phyloP scores from a whole-genome alignment of 23 tunicate species.

The Diplosoma virens region DNA sequence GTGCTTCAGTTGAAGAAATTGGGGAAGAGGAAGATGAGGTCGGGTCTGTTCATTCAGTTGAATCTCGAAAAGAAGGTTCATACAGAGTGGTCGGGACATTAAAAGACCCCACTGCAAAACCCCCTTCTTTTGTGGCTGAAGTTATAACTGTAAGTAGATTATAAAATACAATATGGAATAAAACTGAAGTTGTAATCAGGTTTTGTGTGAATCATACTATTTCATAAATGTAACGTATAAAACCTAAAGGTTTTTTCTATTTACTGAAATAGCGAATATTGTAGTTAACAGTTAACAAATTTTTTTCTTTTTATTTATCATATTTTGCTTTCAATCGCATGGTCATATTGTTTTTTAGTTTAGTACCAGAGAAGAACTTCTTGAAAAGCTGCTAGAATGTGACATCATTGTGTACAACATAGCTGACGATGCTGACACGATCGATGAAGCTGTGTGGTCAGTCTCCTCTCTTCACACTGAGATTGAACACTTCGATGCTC shows the following conservation, averaged over 20 bases:
- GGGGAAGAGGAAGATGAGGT: conserved; percentile 89
- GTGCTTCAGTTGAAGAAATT: conserved; percentile 76
- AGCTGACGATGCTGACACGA: conserved; percentile 74
- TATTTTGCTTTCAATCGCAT: too few species aligned
- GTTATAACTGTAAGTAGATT: conserved; percentile 59
- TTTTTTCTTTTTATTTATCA: too few species aligned
- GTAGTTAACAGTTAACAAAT: too few species aligned
- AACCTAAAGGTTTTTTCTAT: too few species aligned
- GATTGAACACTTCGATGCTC: conserved; percentile 86
- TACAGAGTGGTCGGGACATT: conserved; percentile 89
- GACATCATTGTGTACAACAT: conserved; percentile 95
- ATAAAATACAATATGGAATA: too few species aligned
- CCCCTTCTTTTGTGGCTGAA: conserved; percentile 71
- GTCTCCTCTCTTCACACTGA: conserved; percentile 88
- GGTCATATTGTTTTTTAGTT: conserved; percentile 57
- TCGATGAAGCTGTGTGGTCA: conserved; percentile 93
- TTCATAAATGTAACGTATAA: too few species aligned
- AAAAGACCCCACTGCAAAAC: conserved; percentile 75
- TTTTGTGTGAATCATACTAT: too few species aligned
- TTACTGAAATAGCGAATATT: too few species aligned
- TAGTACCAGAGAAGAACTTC: conserved; percentile 76
- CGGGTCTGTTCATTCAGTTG: conserved; percentile 71
- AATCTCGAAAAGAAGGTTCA: conserved; percentile 72
- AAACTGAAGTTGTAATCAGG: too few species aligned
- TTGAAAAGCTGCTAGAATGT: conserved; percentile 78